Evolutionary conservation across 2,888 invertebrate species (phyloP).

Genomic region (Pristionchus entomophagus): DNA sequence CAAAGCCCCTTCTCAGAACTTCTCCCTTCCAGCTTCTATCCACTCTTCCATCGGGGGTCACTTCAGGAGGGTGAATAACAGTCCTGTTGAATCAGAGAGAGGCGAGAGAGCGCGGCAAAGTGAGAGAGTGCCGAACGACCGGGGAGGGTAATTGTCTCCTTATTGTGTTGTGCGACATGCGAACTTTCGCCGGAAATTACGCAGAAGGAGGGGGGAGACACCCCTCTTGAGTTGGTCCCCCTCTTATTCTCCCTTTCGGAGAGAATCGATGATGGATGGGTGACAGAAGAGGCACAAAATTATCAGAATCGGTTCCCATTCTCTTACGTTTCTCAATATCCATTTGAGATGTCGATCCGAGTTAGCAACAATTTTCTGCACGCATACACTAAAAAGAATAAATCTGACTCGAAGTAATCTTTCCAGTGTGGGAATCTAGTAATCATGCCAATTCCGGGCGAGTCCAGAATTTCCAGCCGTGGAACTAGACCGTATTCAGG

Average conservation of each 20-base stretch:
- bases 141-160: slow-evolving; percentile 27
- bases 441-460: no score
- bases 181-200: slow-evolving; percentile 41
- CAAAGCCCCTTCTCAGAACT: background rate
- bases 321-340: no score
- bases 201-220: background rate
- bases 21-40: background rate
- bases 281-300: no score
- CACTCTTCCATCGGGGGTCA: slow-evolving; percentile 17
- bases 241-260: background rate
- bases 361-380: no score
- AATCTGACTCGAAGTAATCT: no score
- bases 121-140: slow-evolving; percentile 11
- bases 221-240: slow-evolving; percentile 34
- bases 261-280: background rate
- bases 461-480: no score
- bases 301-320: no score
- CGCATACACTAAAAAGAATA: no score
- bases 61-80: background rate
- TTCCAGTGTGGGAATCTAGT: no score
- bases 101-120: background rate
- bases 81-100: background rate
- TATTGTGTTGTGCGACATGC: slow-evolving; percentile 18
- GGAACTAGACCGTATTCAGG: background rate
- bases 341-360: no score